Evolutionary conservation across 53 echinoderm and acorn worm species (phyloP), one percentile per base, ranked within the genome.

Genomic region (Stichopus horrens): DNA sequence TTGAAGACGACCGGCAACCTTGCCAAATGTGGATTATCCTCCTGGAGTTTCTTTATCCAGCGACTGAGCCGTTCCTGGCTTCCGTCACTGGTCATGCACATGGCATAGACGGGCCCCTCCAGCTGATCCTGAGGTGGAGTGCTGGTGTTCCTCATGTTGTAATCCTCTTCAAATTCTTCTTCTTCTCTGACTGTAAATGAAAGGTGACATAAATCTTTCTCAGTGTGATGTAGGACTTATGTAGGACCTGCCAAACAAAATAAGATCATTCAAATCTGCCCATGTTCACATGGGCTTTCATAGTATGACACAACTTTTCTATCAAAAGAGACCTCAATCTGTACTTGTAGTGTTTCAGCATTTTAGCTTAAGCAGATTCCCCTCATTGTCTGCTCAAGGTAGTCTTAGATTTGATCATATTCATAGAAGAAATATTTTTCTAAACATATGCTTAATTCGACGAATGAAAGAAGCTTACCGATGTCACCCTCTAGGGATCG

Each of bases 31-130:
- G 98, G 96, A 76, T 98, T 98, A n/a, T 93, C 91, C 54, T 95
- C 94, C 79, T 94, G 95, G 9, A 97, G 91, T 20, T 89, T 89
- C 60, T 91, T 89, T 5, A 97, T 89, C 97, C 97, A 97, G 18
- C 84, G 74, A 51, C 88, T 91, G 14, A 96, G 90, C 6, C 91
- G 68, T 52, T 90, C 94, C 55, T 90, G 89, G 59, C 77, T 88
- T 13, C 89, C 91, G 21, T 86, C 88, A 82, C 82, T 94, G 57
- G 96, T 93, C 92, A 93, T 93, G 73, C 98, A 98, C 94, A 96
- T 94, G 53, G 98, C 98, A 76, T 96, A 94, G 19, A 96, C 90
- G 1, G 96, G 91, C 51, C 95, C 94, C 91, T 96, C 98, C 8
- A 85, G 14, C 11, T 63, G 85, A 16, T 85, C 85, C 13, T 65